phyloP scores from a whole-genome alignment of 2,888 invertebrate species.

The Steinernema carpocapsae region DNA sequence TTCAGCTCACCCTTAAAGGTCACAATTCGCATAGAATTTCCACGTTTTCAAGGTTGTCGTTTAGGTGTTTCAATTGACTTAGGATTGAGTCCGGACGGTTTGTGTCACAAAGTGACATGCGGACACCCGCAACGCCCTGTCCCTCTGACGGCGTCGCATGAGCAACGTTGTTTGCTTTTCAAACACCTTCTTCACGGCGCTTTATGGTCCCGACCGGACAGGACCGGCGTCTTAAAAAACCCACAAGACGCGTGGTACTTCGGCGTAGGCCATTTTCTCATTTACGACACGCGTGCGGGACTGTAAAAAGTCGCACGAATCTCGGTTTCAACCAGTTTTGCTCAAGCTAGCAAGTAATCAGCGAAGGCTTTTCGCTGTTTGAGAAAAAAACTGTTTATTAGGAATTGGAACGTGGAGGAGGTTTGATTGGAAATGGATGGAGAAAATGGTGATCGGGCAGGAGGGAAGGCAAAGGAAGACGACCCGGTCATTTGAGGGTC shows the following conservation, averaged over 20 bases:
- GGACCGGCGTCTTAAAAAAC: background rate
- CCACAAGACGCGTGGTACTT: slow-evolving; percentile 7
- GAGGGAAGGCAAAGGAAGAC: no score
- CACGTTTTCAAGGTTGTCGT: slow-evolving; percentile 7
- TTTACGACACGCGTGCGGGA: slow-evolving; percentile 10
- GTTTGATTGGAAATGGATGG: no score
- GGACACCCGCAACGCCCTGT: background rate
- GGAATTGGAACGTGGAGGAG: no score
- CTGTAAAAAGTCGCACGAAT: slow-evolving; percentile 12
- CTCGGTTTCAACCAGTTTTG: no score
- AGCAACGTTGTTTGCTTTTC: slow-evolving; percentile 23
- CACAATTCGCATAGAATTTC: no score
- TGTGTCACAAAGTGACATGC: slow-evolving; percentile 6
- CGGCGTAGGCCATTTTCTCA: background rate
- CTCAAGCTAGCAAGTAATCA: no score
- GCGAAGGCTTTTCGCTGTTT: slow-evolving; percentile 24
- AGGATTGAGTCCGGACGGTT: background rate
- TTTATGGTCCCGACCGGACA: background rate
- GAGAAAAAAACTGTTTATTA: slow-evolving; percentile 23
- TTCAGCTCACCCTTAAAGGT: background rate
- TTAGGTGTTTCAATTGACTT: slow-evolving; percentile 18
- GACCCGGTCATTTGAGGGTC: no score
- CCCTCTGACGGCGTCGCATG: slow-evolving; percentile 4
- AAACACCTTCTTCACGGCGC: background rate
- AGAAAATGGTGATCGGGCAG: no score